A percentile compares a stretch with the other conserved stretches of the same genome.
Evolutionary conservation across 2,797 vertebrate genomes (phyloP).

Genomic region (Aphelocoma californica): DNA sequence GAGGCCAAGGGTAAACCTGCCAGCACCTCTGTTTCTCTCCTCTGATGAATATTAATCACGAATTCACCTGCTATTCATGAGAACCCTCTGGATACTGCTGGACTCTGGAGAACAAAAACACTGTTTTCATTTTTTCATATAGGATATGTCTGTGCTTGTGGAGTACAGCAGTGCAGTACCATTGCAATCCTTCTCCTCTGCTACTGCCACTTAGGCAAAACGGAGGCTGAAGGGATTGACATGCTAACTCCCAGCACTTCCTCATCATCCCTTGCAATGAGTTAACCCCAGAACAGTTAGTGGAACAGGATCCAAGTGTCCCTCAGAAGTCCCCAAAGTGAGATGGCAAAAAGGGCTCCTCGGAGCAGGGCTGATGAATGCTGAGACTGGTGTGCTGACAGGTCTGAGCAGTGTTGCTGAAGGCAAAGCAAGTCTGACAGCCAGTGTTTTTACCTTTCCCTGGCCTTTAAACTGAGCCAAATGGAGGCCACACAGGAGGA

Average conservation of each 20-base stretch:
- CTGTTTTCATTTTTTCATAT: background rate
- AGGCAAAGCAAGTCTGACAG: conserved; percentile 54
- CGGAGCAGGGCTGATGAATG: background rate
- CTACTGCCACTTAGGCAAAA: background rate
- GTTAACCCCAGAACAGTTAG: background rate
- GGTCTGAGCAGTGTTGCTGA: background rate
- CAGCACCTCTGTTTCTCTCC: background rate
- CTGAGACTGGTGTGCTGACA: background rate
- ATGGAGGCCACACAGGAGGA: background rate
- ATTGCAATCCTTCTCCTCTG: background rate
- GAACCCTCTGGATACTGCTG: background rate
- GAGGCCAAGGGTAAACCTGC: background rate
- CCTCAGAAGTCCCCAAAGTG: background rate
- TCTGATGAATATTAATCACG: background rate
- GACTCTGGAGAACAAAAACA: background rate
- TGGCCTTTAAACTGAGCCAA: background rate
- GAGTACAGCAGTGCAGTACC: background rate
- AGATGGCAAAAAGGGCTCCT: background rate
- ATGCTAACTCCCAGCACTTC: background rate
- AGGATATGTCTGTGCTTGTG: background rate
- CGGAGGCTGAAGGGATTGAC: background rate
- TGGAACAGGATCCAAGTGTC: background rate
- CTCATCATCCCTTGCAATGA: background rate
- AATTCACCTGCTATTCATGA: conserved; percentile 3
- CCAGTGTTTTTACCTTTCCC: background rate